Evolutionary conservation across 2,888 invertebrate genomes (phyloP).

Genomic region (Uropetala carovei): DNA sequence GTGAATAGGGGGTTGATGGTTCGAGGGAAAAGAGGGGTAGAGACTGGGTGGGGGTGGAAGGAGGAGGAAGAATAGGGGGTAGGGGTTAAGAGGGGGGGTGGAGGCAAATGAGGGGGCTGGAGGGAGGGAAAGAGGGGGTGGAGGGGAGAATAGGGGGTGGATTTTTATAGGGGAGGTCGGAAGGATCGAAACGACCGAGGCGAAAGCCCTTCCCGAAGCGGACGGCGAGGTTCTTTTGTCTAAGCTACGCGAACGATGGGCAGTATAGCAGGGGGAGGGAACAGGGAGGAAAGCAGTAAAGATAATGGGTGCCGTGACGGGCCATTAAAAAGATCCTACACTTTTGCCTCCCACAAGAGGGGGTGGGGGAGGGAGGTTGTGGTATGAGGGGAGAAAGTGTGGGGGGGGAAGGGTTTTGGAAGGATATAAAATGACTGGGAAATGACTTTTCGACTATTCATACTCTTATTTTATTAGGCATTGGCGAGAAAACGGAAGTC

Average conservation of each 20-base stretch:
- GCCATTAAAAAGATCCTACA: conserved; percentile 19
- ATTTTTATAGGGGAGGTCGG: too few species aligned
- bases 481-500: too few species aligned
- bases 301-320: conserved; percentile 20
- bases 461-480: too few species aligned
- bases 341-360: neutral
- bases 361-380: neutral
- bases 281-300: neutral
- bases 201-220: neutral
- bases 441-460: too few species aligned
- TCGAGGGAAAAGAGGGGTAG: neutral
- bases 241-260: neutral
- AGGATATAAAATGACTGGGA: neutral
- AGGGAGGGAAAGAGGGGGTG: neutral
- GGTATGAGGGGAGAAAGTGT: neutral
- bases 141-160: neutral
- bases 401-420: neutral
- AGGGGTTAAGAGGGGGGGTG: neutral
- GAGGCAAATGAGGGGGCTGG: neutral
- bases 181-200: too few species aligned
- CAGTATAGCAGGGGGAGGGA: neutral
- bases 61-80: neutral
- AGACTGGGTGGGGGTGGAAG: neutral
- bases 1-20: neutral
- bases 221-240: conserved; percentile 15